A percentile compares a stretch with the other conserved stretches of the same genome.
Evolutionary conservation across 2,113 vertebrate genomes (phyloP).

Genomic region (Caranx ignobilis): DNA sequence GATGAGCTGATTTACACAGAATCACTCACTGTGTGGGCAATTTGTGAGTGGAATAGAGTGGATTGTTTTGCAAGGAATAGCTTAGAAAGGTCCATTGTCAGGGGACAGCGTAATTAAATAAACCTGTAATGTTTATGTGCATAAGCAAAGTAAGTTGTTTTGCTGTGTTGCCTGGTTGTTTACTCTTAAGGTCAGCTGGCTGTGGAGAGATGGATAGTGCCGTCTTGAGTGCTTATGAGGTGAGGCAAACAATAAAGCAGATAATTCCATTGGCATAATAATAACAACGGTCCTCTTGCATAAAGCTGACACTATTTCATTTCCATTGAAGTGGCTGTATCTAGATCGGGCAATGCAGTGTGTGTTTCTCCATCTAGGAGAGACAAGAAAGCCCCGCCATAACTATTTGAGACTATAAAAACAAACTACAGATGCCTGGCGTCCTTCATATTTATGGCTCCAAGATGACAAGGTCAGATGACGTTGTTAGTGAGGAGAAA

Average conservation of each 20-base stretch:
- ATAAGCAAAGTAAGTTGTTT: constrained; percentile 66
- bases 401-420: constrained; percentile 65
- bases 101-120: constrained; percentile 74
- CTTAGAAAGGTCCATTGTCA: constrained; percentile 56
- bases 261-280: constrained; percentile 81
- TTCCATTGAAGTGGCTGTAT: constrained; percentile 47
- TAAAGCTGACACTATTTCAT: constrained; percentile 61
- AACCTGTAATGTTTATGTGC: constrained; percentile 73
- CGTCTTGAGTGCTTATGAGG: constrained; percentile 64
- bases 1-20: constrained; percentile 68
- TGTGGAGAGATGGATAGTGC: constrained; percentile 69
- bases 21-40: constrained; percentile 57
- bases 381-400: constrained; percentile 43
- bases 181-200: constrained; percentile 71
- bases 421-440: constrained; percentile 53
- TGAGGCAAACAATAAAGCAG: constrained; percentile 72
- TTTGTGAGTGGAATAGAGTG: constrained; percentile 58
- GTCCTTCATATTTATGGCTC: constrained; percentile 74
- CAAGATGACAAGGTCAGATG: constrained; percentile 74
- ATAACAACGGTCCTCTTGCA: constrained; percentile 69
- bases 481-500: constrained; percentile 44
- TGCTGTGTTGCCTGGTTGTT: constrained; percentile 56
- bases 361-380: constrained; percentile 49
- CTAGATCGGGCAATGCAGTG: constrained; percentile 11
- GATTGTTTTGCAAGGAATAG: constrained; percentile 57